Evolutionary conservation across 2,888 invertebrate species (phyloP).

Genomic region (Dioctria linearis): DNA sequence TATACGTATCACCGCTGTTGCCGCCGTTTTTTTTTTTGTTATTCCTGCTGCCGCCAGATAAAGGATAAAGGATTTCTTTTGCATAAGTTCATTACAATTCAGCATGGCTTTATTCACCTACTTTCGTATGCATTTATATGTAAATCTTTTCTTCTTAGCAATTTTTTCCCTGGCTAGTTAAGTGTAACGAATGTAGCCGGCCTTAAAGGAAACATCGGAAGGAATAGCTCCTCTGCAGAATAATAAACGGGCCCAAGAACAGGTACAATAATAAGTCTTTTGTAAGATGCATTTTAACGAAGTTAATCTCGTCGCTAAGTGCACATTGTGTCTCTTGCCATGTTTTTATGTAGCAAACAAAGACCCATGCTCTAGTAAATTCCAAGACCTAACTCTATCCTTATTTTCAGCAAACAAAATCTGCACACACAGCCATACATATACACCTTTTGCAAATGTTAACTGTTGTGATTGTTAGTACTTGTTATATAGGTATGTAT

Average conservation of each 20-base stretch:
- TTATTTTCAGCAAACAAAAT: neutral
- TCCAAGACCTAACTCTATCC: conserved; percentile 7
- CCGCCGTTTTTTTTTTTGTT: neutral
- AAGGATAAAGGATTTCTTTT: conserved; percentile 49
- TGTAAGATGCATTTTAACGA: conserved; percentile 50
- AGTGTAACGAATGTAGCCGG: conserved; percentile 27
- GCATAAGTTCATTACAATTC: conserved; percentile 50
- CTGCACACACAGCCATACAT: neutral
- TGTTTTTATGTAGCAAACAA: conserved; percentile 37
- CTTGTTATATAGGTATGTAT: conserved; percentile 1
- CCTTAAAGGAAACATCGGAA: conserved; percentile 24
- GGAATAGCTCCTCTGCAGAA: conserved; percentile 20
- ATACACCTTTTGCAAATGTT: neutral
- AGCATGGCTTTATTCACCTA: conserved; percentile 38
- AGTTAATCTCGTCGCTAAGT: conserved; percentile 49
- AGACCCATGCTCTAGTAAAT: neutral
- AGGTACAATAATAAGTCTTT: conserved; percentile 49
- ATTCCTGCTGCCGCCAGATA: conserved; percentile 22
- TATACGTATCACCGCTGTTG: too few relatives aligned
- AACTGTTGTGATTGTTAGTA: too few relatives aligned
- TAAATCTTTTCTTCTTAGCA: conserved; percentile 16
- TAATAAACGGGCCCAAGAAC: conserved; percentile 33
- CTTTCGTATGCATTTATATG: conserved; percentile 43
- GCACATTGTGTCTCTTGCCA: conserved; percentile 38
- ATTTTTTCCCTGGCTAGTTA: conserved; percentile 21